Conservation (phyloP, 2,797 vertebrate genomes). For the Sebastes elongatus region DNA sequence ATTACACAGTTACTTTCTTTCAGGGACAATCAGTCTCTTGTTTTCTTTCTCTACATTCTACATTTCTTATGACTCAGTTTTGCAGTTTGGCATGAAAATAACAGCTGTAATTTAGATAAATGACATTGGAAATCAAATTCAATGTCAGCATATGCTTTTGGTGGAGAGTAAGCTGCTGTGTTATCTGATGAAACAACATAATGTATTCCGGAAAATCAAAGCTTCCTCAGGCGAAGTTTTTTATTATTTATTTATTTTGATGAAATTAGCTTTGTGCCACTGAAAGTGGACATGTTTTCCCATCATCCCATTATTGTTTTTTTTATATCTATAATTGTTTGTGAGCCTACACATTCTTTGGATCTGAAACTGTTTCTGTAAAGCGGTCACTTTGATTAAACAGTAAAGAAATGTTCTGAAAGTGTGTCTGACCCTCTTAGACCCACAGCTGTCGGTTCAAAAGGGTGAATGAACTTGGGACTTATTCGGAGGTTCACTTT, state of each 20-base stretch:
- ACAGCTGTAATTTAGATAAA: background rate
- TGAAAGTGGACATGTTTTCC: background rate
- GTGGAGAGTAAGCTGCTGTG: background rate
- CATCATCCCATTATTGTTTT: background rate
- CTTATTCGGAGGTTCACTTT: background rate
- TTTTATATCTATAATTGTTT: background rate
- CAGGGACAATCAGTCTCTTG: background rate
- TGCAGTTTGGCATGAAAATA: background rate
- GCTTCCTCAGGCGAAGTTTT: background rate
- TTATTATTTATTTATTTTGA: background rate
- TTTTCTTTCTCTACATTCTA: background rate
- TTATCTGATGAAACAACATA: background rate
- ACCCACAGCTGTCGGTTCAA: background rate
- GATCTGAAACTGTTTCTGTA: background rate
- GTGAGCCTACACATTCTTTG: background rate
- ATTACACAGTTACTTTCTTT: background rate
- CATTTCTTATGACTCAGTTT: background rate
- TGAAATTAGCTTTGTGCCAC: background rate
- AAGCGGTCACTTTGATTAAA: background rate
- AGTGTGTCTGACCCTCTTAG: background rate
- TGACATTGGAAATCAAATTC: background rate
- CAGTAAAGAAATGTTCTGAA: background rate
- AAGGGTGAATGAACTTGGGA: background rate
- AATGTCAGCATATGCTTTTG: background rate
- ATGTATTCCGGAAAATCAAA: background rate